Conservation (phyloP, 1,140 invertebrate species). For the Papilio helenus region DNA sequence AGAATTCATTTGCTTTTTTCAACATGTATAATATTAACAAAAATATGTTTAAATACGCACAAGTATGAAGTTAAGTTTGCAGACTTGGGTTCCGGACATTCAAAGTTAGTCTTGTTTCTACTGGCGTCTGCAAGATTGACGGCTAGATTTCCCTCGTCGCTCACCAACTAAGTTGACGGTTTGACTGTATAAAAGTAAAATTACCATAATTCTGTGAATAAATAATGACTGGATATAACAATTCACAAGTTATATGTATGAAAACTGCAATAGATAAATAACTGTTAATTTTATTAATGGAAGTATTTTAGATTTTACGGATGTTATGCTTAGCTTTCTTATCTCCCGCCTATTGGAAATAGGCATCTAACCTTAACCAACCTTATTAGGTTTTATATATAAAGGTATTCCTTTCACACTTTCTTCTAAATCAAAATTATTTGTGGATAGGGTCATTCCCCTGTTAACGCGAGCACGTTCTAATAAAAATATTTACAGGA, state of each 20-base stretch:
- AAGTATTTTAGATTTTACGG: neutral
- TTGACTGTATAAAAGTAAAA: slow-evolving; percentile 24
- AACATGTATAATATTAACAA: neutral
- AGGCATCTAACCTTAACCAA: no score
- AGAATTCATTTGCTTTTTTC: neutral
- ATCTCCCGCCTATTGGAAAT: no score
- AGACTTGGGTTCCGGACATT: neutral
- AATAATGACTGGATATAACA: neutral
- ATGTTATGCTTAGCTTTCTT: no score
- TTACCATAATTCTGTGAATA: neutral
- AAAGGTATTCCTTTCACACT: no score
- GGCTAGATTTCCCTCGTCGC: slow-evolving; percentile 15
- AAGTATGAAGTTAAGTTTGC: neutral
- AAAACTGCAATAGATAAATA: neutral
- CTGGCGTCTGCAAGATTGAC: neutral
- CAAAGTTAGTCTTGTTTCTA: slow-evolving; percentile 25
- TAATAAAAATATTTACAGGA: neutral
- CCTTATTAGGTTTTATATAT: no score
- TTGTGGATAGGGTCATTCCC: neutral
- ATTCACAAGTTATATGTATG: neutral
- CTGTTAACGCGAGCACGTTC: no score
- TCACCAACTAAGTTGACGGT: slow-evolving; percentile 25
- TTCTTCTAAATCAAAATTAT: no score
- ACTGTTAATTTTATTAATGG: neutral
- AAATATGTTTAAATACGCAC: neutral